Evolutionary conservation across 2,113 vertebrate species (phyloP), one percentile per base, ranked within the genome.

Genomic region (Vidua macroura): DNA sequence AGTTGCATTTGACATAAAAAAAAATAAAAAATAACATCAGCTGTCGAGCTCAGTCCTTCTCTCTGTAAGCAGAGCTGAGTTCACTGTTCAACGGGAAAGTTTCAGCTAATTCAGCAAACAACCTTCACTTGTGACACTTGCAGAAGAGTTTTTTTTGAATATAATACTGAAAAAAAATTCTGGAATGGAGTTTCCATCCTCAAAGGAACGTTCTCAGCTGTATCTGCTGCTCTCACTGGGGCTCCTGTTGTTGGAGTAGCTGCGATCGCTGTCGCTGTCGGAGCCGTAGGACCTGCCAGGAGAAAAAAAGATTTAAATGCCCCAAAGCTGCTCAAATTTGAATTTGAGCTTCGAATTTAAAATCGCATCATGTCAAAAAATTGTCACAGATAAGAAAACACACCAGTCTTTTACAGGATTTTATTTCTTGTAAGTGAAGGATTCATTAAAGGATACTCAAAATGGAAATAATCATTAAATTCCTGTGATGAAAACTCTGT

Each of bases 141-240:
- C 28, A 90, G 43, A 95, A 92, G 74, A 55, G 69, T 14, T 30
- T n/a, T 41, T 41, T 78, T 96, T 83, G 59, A 93, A 87, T 9
- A 0, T 90, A 96, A 84, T 96, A 97, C 92, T 94, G 96, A 95
- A 94, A 91, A 94, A 91, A 88, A 82, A 56, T 9, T 10, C 15
- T 68, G 37, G 62, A 63, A 51, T 59, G 62, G 6, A 74, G 66
- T 69, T 91, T 60, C 33, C 85, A 63, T 88, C 25, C 11, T 86
- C 80, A 51, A 62, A 53, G 44, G 30, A 44, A 41, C 0, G 0
- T 35, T 78, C 92, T 99, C 98, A 99, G 94, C 99, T 99, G 51
- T 99, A 99, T 94, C 98, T 97, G 93, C 99, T 99, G 98, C 99
- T 99, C 94, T 97, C 98, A 35, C 99, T 99, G 97, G 97, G 98